phyloP scores from a whole-genome alignment of 2,888 invertebrate species.

The Hemithea aestivaria region DNA sequence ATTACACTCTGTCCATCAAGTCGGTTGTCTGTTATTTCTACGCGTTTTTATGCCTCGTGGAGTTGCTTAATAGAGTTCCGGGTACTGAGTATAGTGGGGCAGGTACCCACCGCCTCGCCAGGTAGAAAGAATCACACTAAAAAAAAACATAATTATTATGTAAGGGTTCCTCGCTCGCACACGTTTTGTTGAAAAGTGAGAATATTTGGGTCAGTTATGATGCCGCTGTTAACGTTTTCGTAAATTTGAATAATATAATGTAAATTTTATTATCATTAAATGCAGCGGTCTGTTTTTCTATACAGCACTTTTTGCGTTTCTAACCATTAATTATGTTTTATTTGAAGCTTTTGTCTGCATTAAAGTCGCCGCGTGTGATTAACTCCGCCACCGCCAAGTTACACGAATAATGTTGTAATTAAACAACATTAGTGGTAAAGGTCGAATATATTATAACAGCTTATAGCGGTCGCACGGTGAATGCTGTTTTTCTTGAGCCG shows the following conservation, averaged over 20 bases:
- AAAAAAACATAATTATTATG: constrained; percentile 44
- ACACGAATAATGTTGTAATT: constrained; percentile 35
- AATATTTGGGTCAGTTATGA: constrained; percentile 30
- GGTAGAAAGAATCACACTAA: constrained; percentile 54
- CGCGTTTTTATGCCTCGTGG: constrained; percentile 60
- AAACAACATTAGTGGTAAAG: constrained; percentile 23
- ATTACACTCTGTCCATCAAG: constrained; percentile 55
- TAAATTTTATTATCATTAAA: constrained; percentile 33
- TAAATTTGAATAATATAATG: constrained; percentile 33
- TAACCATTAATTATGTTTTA: constrained; percentile 35
- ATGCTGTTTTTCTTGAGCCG: constrained; percentile 24
- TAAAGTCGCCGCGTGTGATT: constrained; percentile 20
- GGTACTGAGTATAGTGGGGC: constrained; percentile 59
- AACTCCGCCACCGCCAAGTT: constrained; percentile 36
- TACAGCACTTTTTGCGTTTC: constrained; percentile 29
- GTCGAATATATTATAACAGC: constrained; percentile 24
- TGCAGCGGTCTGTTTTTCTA: constrained; percentile 29
- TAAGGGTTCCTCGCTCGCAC: constrained; percentile 38
- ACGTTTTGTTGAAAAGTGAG: constrained; percentile 45
- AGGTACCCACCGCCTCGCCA: constrained; percentile 53
- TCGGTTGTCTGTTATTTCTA: constrained; percentile 51
- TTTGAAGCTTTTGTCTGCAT: constrained; percentile 29
- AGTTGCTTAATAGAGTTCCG: constrained; percentile 70
- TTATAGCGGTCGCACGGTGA: constrained; percentile 18
- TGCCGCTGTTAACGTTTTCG: constrained; percentile 26